Evolutionary conservation across 2,888 invertebrate genomes (phyloP).

Genomic region (Carpatolechia fugitivella): DNA sequence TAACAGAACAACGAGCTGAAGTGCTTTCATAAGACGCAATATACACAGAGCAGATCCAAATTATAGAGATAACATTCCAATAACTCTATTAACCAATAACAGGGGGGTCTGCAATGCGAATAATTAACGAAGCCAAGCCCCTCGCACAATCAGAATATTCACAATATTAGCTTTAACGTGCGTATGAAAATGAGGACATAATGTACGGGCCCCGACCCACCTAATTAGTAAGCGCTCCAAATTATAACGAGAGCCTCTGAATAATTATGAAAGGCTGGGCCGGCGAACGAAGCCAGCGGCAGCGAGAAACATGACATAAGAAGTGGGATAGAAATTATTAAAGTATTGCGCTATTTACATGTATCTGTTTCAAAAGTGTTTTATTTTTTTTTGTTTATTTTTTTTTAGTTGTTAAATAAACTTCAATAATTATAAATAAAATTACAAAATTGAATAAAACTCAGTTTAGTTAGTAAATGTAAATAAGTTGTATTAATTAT

Average conservation of each 20-base stretch:
- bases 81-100: constrained; percentile 8
- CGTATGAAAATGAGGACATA: constrained; percentile 28
- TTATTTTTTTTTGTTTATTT: too few relatives aligned
- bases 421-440: too few relatives aligned
- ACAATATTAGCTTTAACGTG: constrained; percentile 22
- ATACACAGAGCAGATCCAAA: not conserved
- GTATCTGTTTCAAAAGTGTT: not conserved
- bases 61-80: constrained; percentile 3
- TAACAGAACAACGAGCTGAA: not conserved
- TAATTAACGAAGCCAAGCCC: constrained; percentile 14
- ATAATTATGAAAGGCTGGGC: constrained; percentile 48
- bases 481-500: too few relatives aligned
- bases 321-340: not conserved
- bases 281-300: constrained; percentile 26
- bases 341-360: not conserved
- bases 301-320: not conserved
- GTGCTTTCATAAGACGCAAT: not conserved
- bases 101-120: constrained; percentile 8
- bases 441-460: too few relatives aligned
- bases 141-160: constrained; percentile 18
- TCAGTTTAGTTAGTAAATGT: too few relatives aligned
- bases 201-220: constrained; percentile 24
- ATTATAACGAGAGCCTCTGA: constrained; percentile 46
- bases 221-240: constrained; percentile 38
- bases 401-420: too few relatives aligned